phyloP scores from a whole-genome alignment of 2,113 vertebrate species.

The Prietella phreatophila region DNA sequence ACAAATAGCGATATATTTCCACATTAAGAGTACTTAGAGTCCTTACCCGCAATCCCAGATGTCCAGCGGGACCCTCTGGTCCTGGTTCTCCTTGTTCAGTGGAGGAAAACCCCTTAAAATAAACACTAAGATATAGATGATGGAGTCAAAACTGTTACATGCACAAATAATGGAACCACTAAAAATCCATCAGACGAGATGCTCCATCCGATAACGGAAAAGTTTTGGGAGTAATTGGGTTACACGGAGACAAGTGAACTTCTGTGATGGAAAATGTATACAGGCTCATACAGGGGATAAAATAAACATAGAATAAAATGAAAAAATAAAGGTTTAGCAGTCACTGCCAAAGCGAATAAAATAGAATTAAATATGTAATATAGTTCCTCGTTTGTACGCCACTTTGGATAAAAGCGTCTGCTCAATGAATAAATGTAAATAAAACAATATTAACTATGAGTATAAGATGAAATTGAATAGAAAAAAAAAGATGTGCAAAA shows the following conservation, averaged over 20 bases:
- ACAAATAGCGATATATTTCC: background rate
- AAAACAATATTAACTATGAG: too few species aligned
- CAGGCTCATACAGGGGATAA: background rate
- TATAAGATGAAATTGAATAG: too few species aligned
- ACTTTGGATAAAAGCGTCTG: too few species aligned
- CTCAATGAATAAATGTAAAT: too few species aligned
- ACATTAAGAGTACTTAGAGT: background rate
- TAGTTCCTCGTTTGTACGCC: too few species aligned
- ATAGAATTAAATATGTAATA: too few species aligned
- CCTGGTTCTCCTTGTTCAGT: constrained; percentile 38
- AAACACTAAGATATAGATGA: background rate
- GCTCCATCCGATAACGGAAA: background rate
- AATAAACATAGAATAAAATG: too few species aligned
- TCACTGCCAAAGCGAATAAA: background rate
- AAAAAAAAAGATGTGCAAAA: too few species aligned
- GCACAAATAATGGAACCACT: background rate
- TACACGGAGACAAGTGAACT: background rate
- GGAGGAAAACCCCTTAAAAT: constrained; percentile 25
- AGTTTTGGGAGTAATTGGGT: background rate
- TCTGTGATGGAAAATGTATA: background rate
- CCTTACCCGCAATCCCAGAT: constrained; percentile 33
- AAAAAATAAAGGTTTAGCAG: background rate
- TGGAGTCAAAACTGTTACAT: background rate
- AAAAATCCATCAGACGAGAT: too few species aligned
- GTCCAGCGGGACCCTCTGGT: constrained; percentile 20